A percentile compares a stretch with the other conserved stretches of the same genome.
phyloP scores from a whole-genome alignment of 2,888 invertebrate genomes.

The Pteria penguin region DNA sequence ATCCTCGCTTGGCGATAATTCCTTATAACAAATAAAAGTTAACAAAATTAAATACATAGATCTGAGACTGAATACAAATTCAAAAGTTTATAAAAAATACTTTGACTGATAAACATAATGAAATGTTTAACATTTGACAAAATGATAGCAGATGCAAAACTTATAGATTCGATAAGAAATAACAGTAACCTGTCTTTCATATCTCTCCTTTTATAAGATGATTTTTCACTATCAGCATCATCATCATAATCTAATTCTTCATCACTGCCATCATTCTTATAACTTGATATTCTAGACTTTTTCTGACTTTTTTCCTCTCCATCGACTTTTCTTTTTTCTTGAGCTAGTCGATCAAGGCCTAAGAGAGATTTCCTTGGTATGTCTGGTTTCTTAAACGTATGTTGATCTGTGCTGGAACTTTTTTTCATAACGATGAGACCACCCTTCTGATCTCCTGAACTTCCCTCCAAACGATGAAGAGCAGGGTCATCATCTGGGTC shows the following conservation, averaged over 20 bases:
- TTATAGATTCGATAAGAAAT: neutral
- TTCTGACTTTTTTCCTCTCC: conserved; percentile 58
- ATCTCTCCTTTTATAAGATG: conserved; percentile 36
- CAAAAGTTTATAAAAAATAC: no score
- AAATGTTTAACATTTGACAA: no score
- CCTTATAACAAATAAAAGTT: conserved; percentile 49
- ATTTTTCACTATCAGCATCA: conserved; percentile 49
- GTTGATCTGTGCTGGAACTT: conserved; percentile 53
- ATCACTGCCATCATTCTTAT: conserved; percentile 67
- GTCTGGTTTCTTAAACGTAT: conserved; percentile 67
- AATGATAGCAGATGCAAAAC: no score
- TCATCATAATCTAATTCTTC: conserved; percentile 45
- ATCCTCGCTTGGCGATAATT: conserved; percentile 89
- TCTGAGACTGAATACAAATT: neutral
- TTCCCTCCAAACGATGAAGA: conserved; percentile 78
- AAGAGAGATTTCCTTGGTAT: conserved; percentile 72
- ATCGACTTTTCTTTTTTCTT: conserved; percentile 73
- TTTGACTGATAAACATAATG: no score
- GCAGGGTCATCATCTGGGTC: conserved; percentile 68
- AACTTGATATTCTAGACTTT: conserved; percentile 72
- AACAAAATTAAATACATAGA: neutral
- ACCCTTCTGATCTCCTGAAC: conserved; percentile 71
- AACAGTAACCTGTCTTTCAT: conserved; percentile 37
- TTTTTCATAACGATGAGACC: conserved; percentile 80
- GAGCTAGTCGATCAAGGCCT: conserved; percentile 80